phyloP scores from a whole-genome alignment of 2,797 vertebrate species.

The Galaxias olidus region DNA sequence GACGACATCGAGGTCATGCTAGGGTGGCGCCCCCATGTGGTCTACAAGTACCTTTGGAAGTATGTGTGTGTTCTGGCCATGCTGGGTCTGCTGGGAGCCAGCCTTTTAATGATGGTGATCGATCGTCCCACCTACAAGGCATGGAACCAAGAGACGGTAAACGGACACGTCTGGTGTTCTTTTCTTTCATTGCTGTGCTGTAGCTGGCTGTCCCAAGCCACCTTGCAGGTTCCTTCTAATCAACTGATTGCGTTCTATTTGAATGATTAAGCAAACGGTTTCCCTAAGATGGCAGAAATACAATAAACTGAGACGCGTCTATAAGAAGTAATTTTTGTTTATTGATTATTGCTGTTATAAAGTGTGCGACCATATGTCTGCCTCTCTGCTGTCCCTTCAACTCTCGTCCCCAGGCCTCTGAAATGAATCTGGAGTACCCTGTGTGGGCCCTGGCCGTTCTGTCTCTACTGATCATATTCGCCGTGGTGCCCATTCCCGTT shows the following conservation, averaged over 20 bases:
- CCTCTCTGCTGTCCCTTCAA: too few relatives aligned
- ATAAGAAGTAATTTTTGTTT: too few relatives aligned
- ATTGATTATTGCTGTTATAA: neutral
- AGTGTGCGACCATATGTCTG: neutral
- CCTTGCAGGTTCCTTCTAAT: neutral
- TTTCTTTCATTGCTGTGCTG: neutral
- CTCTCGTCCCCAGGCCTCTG: slow-evolving; percentile 64
- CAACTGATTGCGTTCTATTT: neutral
- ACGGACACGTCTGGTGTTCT: neutral
- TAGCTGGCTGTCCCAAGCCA: neutral
- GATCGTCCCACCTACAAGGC: slow-evolving; percentile 69
- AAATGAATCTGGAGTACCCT: slow-evolving; percentile 71
- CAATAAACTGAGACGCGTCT: too few relatives aligned
- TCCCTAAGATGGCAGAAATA: too few relatives aligned
- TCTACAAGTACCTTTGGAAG: slow-evolving; percentile 82
- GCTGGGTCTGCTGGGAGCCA: slow-evolving; percentile 72
- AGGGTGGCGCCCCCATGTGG: slow-evolving; percentile 62
- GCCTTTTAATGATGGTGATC: slow-evolving; percentile 62
- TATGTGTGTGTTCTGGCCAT: slow-evolving; percentile 77
- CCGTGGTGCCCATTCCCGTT: slow-evolving; percentile 76
- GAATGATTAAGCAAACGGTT: neutral
- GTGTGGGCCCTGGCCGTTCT: slow-evolving; percentile 74
- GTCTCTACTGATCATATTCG: slow-evolving; percentile 66
- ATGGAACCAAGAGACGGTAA: slow-evolving; percentile 78
- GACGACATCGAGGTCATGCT: slow-evolving; percentile 75